These are phyloP conservation scores for Ormyrus thymus DNA, from an alignment of 2,888 invertebrate genomes.

Conservation along the genomic window DNA sequence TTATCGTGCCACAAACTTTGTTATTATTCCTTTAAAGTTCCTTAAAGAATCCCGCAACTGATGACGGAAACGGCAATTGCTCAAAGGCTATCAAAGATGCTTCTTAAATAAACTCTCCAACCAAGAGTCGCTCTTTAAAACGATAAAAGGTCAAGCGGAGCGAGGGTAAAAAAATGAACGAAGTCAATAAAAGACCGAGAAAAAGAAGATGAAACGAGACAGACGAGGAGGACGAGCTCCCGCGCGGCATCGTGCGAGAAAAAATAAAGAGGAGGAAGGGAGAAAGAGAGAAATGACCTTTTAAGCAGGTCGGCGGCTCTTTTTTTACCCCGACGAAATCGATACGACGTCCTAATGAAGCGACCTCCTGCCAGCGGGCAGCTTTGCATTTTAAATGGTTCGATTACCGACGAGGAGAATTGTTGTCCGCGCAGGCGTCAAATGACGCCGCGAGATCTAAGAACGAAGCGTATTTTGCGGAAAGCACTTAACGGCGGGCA, in stretches of 20 bases:
- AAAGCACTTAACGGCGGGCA: too few species aligned
- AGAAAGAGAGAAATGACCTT: constrained; percentile 1
- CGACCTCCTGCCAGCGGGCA: constrained; percentile 37
- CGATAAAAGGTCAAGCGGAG: too few species aligned
- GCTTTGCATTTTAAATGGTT: constrained; percentile 50
- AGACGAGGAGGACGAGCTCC: not conserved
- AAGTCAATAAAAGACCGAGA: constrained; percentile 12
- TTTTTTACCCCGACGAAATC: not conserved
- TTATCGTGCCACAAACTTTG: too few species aligned
- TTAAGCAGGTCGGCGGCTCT: constrained; percentile 18
- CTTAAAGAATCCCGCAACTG: too few species aligned
- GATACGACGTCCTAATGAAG: constrained; percentile 28
- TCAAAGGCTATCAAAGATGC: too few species aligned
- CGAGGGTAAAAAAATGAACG: constrained; percentile 10
- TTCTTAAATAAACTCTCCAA: too few species aligned
- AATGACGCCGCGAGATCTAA: not conserved
- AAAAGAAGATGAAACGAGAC: not conserved
- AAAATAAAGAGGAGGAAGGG: not conserved
- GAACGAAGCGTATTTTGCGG: too few species aligned
- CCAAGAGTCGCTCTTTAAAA: too few species aligned
- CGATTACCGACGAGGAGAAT: constrained; percentile 36
- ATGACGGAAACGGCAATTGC: too few species aligned
- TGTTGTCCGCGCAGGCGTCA: constrained; percentile 20
- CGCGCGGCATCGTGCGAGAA: not conserved
- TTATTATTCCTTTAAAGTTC: too few species aligned